Base-by-base conservation (phyloP, 2,113 vertebrate species). In the Carassius auratus region DNA sequence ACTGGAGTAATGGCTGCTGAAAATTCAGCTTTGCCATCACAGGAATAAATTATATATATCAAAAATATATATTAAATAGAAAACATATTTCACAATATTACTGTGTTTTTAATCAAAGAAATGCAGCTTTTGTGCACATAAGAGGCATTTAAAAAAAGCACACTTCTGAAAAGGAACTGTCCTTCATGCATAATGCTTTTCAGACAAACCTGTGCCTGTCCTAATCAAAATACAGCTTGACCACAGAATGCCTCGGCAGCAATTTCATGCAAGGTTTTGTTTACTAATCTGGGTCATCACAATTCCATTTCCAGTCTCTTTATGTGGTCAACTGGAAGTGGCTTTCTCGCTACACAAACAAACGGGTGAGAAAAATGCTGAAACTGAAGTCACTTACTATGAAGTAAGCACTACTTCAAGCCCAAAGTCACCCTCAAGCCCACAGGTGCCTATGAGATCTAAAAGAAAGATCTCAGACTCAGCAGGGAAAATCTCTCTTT, bases 301-400 rank as follows among this genome's bases (percentile, higher is more conserved):
- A 88, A 90, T 90, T 91, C 88, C 91, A 91, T 89, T 86, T 91
- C 89, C 48, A 90, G 85, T 88, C 85, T 89, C 92, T 86, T 94
- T 92, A 88, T 93, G 91, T 86, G 87, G 91, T 89, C 50, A 92
- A 85, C 90, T 52, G 89, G 88, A 88, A 92, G 90, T 86, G 89
- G 89, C 86, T 90, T 75, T 90, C 87, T 89, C 55, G 57, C 87
- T 91, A 90, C 88, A 82, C 89, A 93, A 92, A 94, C 92, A 89
- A 93, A 91, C 74, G 52, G 36, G 38, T 81, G 79, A 81, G 26
- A 4, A 93, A 94, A 95, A 89, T 93, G 95, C 94, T 95, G 93
- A 94, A 93, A 83, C 88, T 90, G 90, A 88, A 87, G 19, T 85
- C 86, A 84, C 88, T 90, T 86, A 48, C 84, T 88, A 92, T 92